A percentile compares a stretch with the other conserved stretches of the same genome.
These are phyloP conservation scores for Sylvicapra grimmia DNA, from an alignment of 2,113 vertebrate species.

Conservation along the genomic window DNA sequence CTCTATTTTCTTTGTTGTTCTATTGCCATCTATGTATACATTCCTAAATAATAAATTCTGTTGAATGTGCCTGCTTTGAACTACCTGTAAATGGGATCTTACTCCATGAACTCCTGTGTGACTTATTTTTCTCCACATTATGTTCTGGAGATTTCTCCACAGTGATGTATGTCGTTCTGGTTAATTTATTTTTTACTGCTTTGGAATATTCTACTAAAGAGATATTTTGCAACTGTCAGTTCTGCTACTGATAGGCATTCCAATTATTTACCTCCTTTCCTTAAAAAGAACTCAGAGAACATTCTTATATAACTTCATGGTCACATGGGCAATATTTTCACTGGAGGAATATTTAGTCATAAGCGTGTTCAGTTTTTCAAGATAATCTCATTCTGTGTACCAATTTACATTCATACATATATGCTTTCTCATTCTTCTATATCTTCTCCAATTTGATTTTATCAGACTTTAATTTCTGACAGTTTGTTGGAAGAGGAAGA, in stretches of 20 bases:
- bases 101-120: no score
- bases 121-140: background rate
- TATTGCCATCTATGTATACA: background rate
- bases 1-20: background rate
- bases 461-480: background rate
- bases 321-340: fast-evolving
- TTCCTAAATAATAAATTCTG: background rate
- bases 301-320: fast-evolving
- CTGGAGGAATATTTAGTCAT: no score
- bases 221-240: background rate
- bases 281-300: background rate
- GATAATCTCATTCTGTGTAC: fast-evolving
- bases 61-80: background rate
- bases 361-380: background rate
- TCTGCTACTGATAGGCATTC: no score
- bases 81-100: no score
- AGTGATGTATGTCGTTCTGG: background rate
- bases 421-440: fast-evolving
- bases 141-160: background rate
- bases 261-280: background rate
- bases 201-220: background rate
- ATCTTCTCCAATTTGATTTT: background rate
- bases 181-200: background rate
- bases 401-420: fast-evolving
- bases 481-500: background rate